Base-by-base conservation (phyloP, 2,113 vertebrate genomes). In the Eonycteris spelaea region DNA sequence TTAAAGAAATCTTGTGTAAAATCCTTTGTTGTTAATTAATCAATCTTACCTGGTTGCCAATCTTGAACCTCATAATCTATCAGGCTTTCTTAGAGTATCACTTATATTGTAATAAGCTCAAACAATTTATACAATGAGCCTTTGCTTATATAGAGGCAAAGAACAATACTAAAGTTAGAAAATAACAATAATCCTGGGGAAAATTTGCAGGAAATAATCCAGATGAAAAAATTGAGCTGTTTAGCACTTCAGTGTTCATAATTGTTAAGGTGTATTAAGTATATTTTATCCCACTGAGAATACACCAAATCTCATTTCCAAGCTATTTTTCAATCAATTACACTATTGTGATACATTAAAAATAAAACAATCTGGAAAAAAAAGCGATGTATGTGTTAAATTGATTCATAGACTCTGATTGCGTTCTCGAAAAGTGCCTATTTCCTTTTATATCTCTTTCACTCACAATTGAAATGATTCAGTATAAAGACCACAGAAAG, bases 341-440 rank as follows among this genome's bases (percentile, higher is more conserved):
- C 16, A 73, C 35, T 90, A 9, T 70, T 61, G 15, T 73, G 9
- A 21, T n/a, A 78, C 16, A 86, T 7, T 7, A 59, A 92, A 90
- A 35, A 75, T 55, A 74, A 80, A 71, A 43, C 10, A 85, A 77
- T 70, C 51, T 71, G 43, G 43, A 15, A 80, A 14, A 79, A 74
- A n/a, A 77, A 86, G 67, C 28, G 63, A 59, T 38, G 16, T 3
- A 74, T n/a, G n/a, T 70, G 53, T 86, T 85, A 89, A 92, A 82
- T 89, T 98, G 96, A 97, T 96, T 97, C 87, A 91, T 10, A 0
- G 93, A 98, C 98, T 96, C 80, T 21, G 3, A 92, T 96, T 96
- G 63, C 61, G 94, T 97, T 90, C 93, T 95, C 91, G 57, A 86
- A 96, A 96, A 97, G 73, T 38, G 61, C 68, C 68, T 94, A 3